Percentiles rank a stretch among this genome's conserved stretches.
Conservation (phyloP, 2,797 vertebrate species). For the Rhadinocentrus ornatus region DNA sequence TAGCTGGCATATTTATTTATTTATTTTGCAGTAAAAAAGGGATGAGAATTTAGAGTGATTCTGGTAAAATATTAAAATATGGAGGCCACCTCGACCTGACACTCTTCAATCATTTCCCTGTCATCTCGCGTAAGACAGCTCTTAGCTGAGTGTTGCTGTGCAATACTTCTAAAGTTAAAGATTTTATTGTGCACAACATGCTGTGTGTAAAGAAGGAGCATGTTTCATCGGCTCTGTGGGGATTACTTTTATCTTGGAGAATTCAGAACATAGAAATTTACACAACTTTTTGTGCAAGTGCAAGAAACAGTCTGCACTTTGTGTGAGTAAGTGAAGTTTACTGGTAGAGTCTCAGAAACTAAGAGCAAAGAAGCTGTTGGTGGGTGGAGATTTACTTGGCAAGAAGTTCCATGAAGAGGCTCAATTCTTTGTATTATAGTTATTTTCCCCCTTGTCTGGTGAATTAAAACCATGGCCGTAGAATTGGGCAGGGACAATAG, state of each 20-base stretch:
- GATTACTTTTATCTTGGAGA: not conserved
- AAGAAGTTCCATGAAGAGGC: too few relatives aligned
- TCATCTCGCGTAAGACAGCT: not conserved
- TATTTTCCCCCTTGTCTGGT: too few relatives aligned
- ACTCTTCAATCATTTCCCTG: conserved; percentile 16
- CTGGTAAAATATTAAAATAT: conserved; percentile 12
- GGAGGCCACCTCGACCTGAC: not conserved
- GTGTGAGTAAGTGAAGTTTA: not conserved
- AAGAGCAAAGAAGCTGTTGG: too few relatives aligned
- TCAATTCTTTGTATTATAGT: too few relatives aligned
- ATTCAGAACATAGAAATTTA: not conserved
- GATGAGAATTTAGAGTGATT: conserved; percentile 12
- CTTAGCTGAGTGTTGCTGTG: not conserved
- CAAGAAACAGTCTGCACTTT: not conserved
- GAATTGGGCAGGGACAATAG: too few relatives aligned
- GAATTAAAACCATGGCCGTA: too few relatives aligned
- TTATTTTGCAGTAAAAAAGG: conserved; percentile 20
- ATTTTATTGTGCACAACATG: not conserved
- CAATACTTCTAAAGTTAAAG: not conserved
- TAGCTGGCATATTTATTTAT: conserved; percentile 9
- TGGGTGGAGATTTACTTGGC: too few relatives aligned
- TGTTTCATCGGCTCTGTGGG: not conserved
- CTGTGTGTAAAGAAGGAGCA: not conserved
- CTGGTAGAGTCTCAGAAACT: not conserved
- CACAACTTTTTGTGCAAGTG: not conserved